Conservation (phyloP, 1,140 invertebrate genomes). For the Drosophila truncata region DNA sequence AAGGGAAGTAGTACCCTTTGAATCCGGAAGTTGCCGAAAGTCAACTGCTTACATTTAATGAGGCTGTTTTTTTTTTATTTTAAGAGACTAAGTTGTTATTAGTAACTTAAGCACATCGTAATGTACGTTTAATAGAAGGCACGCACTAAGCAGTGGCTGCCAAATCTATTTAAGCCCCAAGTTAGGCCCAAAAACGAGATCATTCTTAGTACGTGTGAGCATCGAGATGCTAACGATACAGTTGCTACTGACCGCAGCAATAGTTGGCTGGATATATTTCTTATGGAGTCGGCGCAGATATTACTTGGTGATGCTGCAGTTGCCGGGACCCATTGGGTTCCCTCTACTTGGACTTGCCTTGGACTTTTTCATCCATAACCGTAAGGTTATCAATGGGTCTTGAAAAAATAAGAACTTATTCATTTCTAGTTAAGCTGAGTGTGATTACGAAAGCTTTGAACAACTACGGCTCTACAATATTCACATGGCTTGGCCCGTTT, state of each 20-base stretch:
- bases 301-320: conserved; percentile 52
- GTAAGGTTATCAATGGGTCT: background rate
- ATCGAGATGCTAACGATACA: conserved; percentile 13
- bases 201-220: background rate
- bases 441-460: background rate
- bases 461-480: conserved; percentile 39
- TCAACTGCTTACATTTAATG: background rate
- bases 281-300: conserved; percentile 69
- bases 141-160: background rate
- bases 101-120: background rate
- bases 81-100: background rate
- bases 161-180: conserved; percentile 5
- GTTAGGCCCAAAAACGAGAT: background rate
- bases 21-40: conserved; percentile 11
- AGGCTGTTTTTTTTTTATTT: no score
- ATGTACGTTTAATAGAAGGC: conserved; percentile 1
- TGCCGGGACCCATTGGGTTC: conserved; percentile 57
- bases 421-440: background rate
- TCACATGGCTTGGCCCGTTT: conserved; percentile 56
- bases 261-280: conserved; percentile 59
- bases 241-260: background rate
- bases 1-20: background rate
- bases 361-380: conserved; percentile 1
- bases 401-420: background rate
- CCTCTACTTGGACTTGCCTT: conserved; percentile 52